phyloP scores from a whole-genome alignment of 2,888 invertebrate genomes.

The Barypeithes pellucidus region DNA sequence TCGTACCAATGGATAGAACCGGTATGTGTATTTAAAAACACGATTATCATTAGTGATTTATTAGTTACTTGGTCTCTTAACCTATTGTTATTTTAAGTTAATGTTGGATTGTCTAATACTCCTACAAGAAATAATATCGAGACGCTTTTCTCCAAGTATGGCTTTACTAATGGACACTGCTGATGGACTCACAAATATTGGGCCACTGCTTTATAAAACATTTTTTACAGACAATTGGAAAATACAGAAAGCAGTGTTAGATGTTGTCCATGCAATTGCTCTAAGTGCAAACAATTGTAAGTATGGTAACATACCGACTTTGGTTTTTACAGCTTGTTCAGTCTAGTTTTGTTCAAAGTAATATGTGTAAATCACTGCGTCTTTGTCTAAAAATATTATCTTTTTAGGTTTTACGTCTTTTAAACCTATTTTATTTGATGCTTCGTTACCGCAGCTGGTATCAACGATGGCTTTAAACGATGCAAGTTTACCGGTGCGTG shows the following conservation, averaged over 20 bases:
- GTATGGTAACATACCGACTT: too few species aligned
- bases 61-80: too few species aligned
- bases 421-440: constrained; percentile 79
- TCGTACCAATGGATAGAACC: constrained; percentile 31
- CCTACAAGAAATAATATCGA: constrained; percentile 35
- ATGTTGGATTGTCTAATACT: constrained; percentile 4
- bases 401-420: constrained; percentile 83
- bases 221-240: constrained; percentile 45
- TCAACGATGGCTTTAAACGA: constrained; percentile 79
- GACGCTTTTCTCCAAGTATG: constrained; percentile 46
- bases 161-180: constrained; percentile 41
- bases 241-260: constrained; percentile 36
- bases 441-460: constrained; percentile 77
- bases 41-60: too few species aligned
- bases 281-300: constrained; percentile 46
- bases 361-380: too few species aligned
- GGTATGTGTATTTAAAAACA: constrained; percentile 21
- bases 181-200: constrained; percentile 41
- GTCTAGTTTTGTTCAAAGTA: too few species aligned
- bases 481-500: constrained; percentile 81
- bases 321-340: too few species aligned
- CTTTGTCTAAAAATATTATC: too few species aligned
- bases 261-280: constrained; percentile 41
- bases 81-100: constrained; percentile 34
- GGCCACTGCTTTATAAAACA: constrained; percentile 38